Conservation (phyloP, 1,140 invertebrate species). For the Listronotus oregonensis region DNA sequence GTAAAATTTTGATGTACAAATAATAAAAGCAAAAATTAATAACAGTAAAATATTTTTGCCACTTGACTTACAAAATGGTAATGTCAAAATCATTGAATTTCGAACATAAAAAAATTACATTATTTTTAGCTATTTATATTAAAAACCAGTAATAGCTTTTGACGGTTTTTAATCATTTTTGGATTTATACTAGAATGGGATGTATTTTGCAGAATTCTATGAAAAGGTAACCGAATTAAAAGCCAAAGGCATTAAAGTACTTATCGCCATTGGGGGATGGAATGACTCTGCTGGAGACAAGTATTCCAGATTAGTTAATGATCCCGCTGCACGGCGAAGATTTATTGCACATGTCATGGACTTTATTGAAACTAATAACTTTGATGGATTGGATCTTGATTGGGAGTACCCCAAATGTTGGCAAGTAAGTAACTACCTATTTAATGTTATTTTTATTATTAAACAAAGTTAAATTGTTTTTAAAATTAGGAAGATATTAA, state of each 20-base stretch:
- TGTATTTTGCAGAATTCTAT: slow-evolving; percentile 60
- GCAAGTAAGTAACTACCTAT: slow-evolving; percentile 60
- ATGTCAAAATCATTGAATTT: no score
- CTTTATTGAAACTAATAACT: slow-evolving; percentile 68
- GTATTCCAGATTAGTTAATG: slow-evolving; percentile 67
- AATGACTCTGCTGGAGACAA: slow-evolving; percentile 71
- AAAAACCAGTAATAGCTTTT: no score
- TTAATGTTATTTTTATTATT: background rate
- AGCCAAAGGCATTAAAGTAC: slow-evolving; percentile 67
- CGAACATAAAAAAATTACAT: no score
- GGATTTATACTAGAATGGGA: no score
- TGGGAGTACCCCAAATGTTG: slow-evolving; percentile 79
- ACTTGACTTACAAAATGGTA: no score
- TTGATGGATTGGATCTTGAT: slow-evolving; percentile 74
- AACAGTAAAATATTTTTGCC: no score
- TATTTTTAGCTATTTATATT: no score
- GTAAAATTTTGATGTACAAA: no score
- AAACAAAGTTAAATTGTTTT: background rate
- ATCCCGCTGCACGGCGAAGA: slow-evolving; percentile 59
- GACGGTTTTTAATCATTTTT: no score
- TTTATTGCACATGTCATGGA: slow-evolving; percentile 67
- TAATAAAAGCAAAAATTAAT: no score
- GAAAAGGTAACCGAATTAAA: slow-evolving; percentile 62
- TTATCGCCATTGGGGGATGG: slow-evolving; percentile 74
- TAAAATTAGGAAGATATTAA: no score